These are phyloP conservation scores for Euleptes europaea DNA, from an alignment of 2,113 vertebrate genomes.

Conservation along the genomic window DNA sequence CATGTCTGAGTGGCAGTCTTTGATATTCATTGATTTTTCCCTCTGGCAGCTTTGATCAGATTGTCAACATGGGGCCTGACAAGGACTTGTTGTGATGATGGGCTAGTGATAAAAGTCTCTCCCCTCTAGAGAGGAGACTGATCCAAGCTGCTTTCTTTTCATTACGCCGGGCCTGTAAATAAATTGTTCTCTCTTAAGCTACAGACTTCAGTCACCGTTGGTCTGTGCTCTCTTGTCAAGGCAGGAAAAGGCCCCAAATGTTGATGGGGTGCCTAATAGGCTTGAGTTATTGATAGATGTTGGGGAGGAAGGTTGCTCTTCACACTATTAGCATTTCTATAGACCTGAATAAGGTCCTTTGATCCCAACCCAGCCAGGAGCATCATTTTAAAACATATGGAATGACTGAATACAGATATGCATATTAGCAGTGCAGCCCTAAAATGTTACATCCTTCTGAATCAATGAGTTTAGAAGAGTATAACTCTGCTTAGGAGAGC, in stretches of 20 bases:
- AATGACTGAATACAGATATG: neutral
- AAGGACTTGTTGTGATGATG: constrained; percentile 1
- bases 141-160: neutral
- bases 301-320: neutral
- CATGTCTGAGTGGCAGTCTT: constrained; percentile 24
- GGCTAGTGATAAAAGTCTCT: constrained; percentile 6
- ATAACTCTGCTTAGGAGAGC: too few relatives aligned
- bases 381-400: neutral
- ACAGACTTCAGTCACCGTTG: neutral
- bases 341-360: neutral
- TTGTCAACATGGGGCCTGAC: neutral
- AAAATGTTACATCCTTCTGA: too few relatives aligned
- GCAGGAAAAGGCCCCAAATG: neutral
- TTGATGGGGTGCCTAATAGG: neutral
- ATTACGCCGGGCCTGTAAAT: neutral
- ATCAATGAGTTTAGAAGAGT: too few relatives aligned
- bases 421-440: neutral
- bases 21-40: constrained; percentile 12
- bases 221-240: neutral
- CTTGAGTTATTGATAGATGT: neutral
- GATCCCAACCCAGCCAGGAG: neutral
- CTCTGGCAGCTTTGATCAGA: neutral
- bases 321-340: neutral
- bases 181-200: neutral
- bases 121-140: neutral